Base-by-base conservation (phyloP, 2,888 invertebrate genomes). In the Netelia inedita region DNA sequence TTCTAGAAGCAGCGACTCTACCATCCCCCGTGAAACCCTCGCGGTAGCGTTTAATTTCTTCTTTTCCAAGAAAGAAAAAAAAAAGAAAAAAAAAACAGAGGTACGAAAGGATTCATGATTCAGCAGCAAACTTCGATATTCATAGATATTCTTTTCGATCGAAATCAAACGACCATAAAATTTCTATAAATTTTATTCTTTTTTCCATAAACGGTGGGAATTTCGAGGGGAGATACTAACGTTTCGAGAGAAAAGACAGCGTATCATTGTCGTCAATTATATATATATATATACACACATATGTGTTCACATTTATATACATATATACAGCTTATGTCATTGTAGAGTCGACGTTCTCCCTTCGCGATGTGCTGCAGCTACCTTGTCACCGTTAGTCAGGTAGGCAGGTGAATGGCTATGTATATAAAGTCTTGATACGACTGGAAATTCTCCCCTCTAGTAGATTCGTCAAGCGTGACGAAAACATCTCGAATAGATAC, bases 381-480 rank as follows among this genome's bases (percentile, higher is more conserved):
- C 19, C 61, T 74, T 69, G 69, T 65, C 43, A 79, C 78, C 81
- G 84, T 81, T 81, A 74, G 78, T 71, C 78, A 78, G 80, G 84
- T 82, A 73, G 59, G 74, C 84, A 71, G 73, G 83, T 79, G 83
- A 73, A 81, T 74, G 65, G 65, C 50, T 65, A 59, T 16, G 9
- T 11, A 14, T 74, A 66, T 16, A 43, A 11, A 23, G 78, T 63
- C 74, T 50, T 68, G 73, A 83, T 57, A 59, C 57, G 16, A 21
- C 21, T 23, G 28, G 63, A 69, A 55, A 78, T 57, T 71, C 55
- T 78, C 81, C 84, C 81, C 84, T 81, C 10, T 57, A 65, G 78
- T 79, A 46, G n/a, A 69, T 74, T 71, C 69, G 84, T 79, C 84
- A 74, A 85, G 81, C 81, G 76, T 85, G 81, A 81, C 84, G 84